Conservation (phyloP, 2,888 invertebrate species). For the Acanthosepion esculentum region DNA sequence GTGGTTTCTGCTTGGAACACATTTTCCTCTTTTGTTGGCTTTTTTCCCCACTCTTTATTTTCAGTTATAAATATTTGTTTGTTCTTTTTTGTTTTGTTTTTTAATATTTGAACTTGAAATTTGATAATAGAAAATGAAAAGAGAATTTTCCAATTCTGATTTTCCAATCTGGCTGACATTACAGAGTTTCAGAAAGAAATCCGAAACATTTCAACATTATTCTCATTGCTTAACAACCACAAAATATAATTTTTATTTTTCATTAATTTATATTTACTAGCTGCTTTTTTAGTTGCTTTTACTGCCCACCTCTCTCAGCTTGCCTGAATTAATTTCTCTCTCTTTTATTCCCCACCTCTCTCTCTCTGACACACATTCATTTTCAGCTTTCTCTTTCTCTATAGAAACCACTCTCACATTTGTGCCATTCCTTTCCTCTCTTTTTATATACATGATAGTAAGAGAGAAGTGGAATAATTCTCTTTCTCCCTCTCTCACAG, state of each 20-base stretch:
- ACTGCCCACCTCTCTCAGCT: neutral
- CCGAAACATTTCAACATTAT: neutral
- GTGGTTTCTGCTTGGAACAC: neutral
- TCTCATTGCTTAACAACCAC: neutral
- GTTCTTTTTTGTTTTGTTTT: neutral
- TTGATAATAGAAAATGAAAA: neutral
- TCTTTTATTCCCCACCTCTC: neutral
- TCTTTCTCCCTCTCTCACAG: too few species aligned
- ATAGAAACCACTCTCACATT: too few species aligned
- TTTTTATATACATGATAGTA: too few species aligned
- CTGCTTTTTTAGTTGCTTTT: neutral
- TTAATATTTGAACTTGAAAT: neutral
- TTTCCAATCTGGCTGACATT: neutral
- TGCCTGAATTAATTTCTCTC: neutral
- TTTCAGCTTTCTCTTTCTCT: neutral
- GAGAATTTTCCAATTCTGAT: neutral
- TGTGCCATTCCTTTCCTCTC: neutral
- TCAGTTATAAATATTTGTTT: neutral
- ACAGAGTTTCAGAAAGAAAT: neutral
- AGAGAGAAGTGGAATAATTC: too few species aligned
- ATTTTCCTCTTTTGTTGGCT: neutral
- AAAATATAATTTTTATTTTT: neutral
- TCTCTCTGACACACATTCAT: neutral
- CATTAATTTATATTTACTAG: neutral
- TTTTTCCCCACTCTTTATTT: neutral